Evolutionary conservation across 1,140 invertebrate genomes (phyloP), one percentile per base, ranked within the genome.

Genomic region (Andricus grossulariae): DNA sequence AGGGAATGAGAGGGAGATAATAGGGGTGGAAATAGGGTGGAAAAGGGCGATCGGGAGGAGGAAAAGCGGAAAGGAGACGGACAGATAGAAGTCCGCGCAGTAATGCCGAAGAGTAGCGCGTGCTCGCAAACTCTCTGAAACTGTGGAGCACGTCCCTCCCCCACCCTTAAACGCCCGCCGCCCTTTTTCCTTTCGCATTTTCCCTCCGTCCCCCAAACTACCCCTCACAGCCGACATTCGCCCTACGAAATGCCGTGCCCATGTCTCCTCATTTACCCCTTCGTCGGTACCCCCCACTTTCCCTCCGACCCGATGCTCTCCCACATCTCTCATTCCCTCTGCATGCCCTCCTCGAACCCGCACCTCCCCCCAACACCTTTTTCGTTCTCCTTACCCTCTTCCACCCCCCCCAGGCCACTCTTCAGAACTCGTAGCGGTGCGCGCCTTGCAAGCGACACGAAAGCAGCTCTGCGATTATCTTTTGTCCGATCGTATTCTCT

Each of bases 51-150:
- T 75, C 10, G 73, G 39, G 60, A 79, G 60, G 60, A 75, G 55
- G 77, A 77, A 11, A 66, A 70, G 19, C 12, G 54, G 57, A 82
- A 73, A 76, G 77, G 71, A 83, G 70, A 78, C 75, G 80, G 73
- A 71, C 77, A 78, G 83, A 83, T 77, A 85, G 81, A 45, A 82
- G 82, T 78, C 75, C 73, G 74, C 71, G 25, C 60, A 66, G 60
- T 66, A 11, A 75, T 79, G 72, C 76, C 78, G 80, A 84, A 82
- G 83, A 84, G 83, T 80, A 84, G 83, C 83, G 83, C 83, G 83
- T 84, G 82, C 83, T 84, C 83, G 32, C 82, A 82, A 84, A 84
- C 83, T 84, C 82, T 84, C 83, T 21, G 80, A 82, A 84, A 82
- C 82, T 83, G 77, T 83, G 80, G 25, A 25, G 81, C 83, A 78